Conservation (phyloP, 64 coral and sea anemone genomes). For the Montipora cactus region DNA sequence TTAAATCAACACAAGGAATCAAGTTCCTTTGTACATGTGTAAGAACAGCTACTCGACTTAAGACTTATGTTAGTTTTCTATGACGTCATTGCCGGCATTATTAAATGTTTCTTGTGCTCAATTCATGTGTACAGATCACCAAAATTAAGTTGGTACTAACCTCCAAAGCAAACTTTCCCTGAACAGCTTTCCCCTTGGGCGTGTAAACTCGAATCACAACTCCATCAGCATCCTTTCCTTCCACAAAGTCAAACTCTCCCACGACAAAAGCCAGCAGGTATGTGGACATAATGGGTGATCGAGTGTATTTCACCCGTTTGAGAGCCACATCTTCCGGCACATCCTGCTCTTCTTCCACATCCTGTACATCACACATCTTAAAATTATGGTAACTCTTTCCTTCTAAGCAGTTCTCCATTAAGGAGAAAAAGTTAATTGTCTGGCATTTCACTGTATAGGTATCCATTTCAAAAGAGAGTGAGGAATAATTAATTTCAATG, state of each 20-base stretch:
- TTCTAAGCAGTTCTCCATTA: too few relatives aligned
- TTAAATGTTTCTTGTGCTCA: not conserved
- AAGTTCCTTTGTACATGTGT: too few relatives aligned
- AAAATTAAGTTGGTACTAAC: conserved; percentile 11
- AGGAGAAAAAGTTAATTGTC: too few relatives aligned
- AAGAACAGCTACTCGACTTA: too few relatives aligned
- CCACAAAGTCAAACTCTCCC: conserved; percentile 99
- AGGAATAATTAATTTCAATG: too few relatives aligned
- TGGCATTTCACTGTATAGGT: too few relatives aligned
- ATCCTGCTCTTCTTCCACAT: conserved; percentile 88
- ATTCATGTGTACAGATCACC: not conserved
- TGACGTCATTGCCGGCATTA: too few relatives aligned
- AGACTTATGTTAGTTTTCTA: too few relatives aligned
- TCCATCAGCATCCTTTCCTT: conserved; percentile 87
- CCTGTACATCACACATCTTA: conserved; percentile 41
- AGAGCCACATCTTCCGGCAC: conserved; percentile 63
- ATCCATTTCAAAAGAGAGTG: too few relatives aligned
- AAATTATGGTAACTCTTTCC: too few relatives aligned
- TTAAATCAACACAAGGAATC: too few relatives aligned
- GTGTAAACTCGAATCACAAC: conserved; percentile 91
- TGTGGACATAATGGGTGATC: conserved; percentile 94
- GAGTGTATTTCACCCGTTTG: conserved; percentile 88
- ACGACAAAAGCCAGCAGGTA: conserved; percentile 98
- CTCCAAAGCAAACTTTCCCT: conserved; percentile 97
- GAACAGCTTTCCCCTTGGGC: conserved; percentile 85